Evolutionary conservation across 2,888 invertebrate genomes (phyloP), one percentile per base, ranked within the genome.

Genomic region (Steromphala cineraria): DNA sequence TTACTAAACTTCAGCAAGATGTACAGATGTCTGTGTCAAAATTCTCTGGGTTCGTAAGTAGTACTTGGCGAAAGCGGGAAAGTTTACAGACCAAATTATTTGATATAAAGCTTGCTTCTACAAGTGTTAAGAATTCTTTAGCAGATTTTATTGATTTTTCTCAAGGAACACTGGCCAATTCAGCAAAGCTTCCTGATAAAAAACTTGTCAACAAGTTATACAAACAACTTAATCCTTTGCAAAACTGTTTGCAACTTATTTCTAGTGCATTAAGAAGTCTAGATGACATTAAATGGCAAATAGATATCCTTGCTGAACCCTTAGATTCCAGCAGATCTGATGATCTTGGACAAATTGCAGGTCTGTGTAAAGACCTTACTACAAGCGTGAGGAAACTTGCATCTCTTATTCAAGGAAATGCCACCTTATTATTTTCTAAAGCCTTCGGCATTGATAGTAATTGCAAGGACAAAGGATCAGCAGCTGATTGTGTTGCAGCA

Each of bases 121-220:
- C 96, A 7, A 95, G 96, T 78, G 94, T 98, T 74, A 95, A 96
- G 86, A 96, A 97, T 3, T 96, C 97, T 0, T 94, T 98, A 52
- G 96, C 97, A 92, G 97, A 98, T 94, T 95, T 98, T 82, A 95
- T 97, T 0, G 97, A 97, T 87, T 98, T 98, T 92, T 96, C 97
- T 0, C 97, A 97, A 93, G 97, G 98, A 53, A 96, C 97, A 36
- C 94, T 98, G 82, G 97, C 97, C 53, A 98, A 98, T 93, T 97
- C 97, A 8, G 95, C 96, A 62, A 91, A 91, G 81, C 87, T 92
- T n/a, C 91, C 90, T 1, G 92, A 92, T 79, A 86, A 88, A 75
- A 91, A 91, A 79, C 83, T 93, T 53, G 87, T 91, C 8, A 89
- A 86, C 55, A 90, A 90, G 79, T 83, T 92, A 17, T 87, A 87